Percentiles rank a stretch among this genome's conserved stretches.
Conservation (phyloP, 2,113 vertebrate genomes). For the Enhydra lutris region DNA sequence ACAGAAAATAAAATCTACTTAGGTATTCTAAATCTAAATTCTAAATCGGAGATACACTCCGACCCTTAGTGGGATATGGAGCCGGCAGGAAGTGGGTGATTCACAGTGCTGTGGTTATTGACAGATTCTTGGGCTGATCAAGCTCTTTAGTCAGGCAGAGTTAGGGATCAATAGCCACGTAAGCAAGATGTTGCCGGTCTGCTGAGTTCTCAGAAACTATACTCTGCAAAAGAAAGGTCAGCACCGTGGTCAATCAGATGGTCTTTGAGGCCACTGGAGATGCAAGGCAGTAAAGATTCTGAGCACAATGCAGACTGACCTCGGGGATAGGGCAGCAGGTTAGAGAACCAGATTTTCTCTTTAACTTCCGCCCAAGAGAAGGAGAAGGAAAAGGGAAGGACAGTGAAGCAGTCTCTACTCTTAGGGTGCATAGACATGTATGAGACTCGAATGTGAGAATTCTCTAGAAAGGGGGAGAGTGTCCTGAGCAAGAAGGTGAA, state of each 20-base stretch:
- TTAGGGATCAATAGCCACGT: constrained; percentile 4
- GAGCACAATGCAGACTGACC: background rate
- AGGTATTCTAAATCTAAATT: background rate
- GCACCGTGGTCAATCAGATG: background rate
- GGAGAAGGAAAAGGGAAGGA: background rate
- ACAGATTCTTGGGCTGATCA: constrained; percentile 27
- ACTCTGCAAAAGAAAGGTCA: background rate
- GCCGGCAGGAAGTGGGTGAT: background rate
- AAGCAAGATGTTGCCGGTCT: constrained; percentile 17
- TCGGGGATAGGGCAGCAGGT: background rate
- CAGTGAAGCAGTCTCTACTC: background rate
- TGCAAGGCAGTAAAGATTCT: background rate
- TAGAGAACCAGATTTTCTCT: background rate
- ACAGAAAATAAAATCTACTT: constrained; percentile 28
- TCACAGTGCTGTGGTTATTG: background rate
- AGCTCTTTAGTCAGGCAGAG: background rate
- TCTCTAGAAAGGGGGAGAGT: background rate
- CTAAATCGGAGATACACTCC: background rate
- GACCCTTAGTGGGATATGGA: background rate
- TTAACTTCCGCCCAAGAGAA: background rate
- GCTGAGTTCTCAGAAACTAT: constrained; percentile 41
- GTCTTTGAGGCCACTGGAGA: constrained; percentile 4
- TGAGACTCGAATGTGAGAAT: background rate
- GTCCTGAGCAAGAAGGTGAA: background rate
- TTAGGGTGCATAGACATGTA: rapidly evolving